Percentiles rank a stretch among this genome's conserved stretches.
Evolutionary conservation across 2,888 invertebrate genomes (phyloP).

Genomic region (Steromphala cineraria): DNA sequence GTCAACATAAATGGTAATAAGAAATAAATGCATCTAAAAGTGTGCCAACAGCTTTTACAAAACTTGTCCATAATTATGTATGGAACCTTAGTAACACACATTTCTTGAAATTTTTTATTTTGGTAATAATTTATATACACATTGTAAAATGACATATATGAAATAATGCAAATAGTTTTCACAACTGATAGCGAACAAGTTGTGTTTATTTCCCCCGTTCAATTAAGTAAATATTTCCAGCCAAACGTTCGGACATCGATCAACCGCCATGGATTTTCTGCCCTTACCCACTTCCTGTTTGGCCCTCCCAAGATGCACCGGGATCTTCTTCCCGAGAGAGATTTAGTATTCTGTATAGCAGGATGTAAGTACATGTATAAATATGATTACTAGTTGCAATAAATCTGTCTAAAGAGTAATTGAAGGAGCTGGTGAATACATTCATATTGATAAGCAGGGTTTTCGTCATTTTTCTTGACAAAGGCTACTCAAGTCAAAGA

Average conservation of each 20-base stretch:
- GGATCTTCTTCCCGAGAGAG: constrained; percentile 72
- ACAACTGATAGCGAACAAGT: background rate
- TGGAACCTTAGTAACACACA: too few species aligned
- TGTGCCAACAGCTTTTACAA: too few species aligned
- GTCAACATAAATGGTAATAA: too few species aligned
- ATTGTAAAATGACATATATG: background rate
- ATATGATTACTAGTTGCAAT: background rate
- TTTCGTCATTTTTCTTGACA: too few species aligned
- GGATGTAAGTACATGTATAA: constrained; percentile 72
- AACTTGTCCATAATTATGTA: too few species aligned
- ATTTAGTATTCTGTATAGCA: constrained; percentile 76
- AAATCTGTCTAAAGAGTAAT: too few species aligned
- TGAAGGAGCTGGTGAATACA: too few species aligned
- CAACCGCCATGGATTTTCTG: constrained; percentile 62
- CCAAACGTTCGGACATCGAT: constrained; percentile 48
- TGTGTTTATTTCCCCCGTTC: background rate
- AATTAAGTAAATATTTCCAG: constrained; percentile 39
- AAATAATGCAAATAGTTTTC: background rate
- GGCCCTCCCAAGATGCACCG: constrained; percentile 76
- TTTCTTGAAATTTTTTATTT: too few species aligned
- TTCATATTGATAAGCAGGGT: too few species aligned
- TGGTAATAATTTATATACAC: background rate
- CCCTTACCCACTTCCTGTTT: constrained; percentile 70
- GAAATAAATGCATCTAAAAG: too few species aligned
- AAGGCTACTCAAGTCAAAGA: too few species aligned